A percentile compares a stretch with the other conserved stretches of the same genome.
phyloP scores from a whole-genome alignment of 37 sponge, comb jelly and placozoan genomes.

The Tethya wilhelma region DNA sequence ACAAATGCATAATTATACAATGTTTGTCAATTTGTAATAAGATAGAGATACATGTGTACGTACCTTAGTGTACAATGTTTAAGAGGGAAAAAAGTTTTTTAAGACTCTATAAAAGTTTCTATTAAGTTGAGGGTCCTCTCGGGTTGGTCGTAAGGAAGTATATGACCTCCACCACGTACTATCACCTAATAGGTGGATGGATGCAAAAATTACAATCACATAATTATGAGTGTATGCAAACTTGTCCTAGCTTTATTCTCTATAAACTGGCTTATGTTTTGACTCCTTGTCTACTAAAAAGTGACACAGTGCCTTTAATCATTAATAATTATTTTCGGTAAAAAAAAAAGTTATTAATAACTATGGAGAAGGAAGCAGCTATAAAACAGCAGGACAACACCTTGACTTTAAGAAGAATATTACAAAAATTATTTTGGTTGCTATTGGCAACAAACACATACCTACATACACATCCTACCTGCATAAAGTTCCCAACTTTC shows the following conservation, averaged over 20 bases:
- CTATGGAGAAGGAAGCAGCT: neutral
- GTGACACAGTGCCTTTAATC: neutral
- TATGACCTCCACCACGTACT: slow-evolving; percentile 84
- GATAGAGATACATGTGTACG: neutral
- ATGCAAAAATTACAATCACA: neutral
- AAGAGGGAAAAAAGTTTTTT: neutral
- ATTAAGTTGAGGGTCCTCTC: slow-evolving; percentile 74
- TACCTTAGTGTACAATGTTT: neutral
- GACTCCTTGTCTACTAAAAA: too few species aligned
- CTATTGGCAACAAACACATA: neutral
- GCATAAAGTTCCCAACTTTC: slow-evolving; percentile 64
- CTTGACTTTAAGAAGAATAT: neutral
- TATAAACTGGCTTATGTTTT: too few species aligned
- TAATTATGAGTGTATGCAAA: too few species aligned
- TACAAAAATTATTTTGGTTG: too few species aligned
- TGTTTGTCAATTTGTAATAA: neutral
- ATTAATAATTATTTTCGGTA: neutral
- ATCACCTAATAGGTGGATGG: slow-evolving; percentile 55
- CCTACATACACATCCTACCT: slow-evolving; percentile 36
- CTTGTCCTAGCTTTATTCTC: too few species aligned
- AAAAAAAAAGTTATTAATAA: neutral
- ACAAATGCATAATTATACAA: too few species aligned
- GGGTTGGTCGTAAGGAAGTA: slow-evolving; percentile 90
- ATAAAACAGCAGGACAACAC: neutral
- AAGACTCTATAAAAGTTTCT: slow-evolving; percentile 37